A percentile compares a stretch with the other conserved stretches of the same genome.
These are phyloP conservation scores for Cephus spinipes DNA, from an alignment of 2,888 invertebrate species.

Conservation along the genomic window DNA sequence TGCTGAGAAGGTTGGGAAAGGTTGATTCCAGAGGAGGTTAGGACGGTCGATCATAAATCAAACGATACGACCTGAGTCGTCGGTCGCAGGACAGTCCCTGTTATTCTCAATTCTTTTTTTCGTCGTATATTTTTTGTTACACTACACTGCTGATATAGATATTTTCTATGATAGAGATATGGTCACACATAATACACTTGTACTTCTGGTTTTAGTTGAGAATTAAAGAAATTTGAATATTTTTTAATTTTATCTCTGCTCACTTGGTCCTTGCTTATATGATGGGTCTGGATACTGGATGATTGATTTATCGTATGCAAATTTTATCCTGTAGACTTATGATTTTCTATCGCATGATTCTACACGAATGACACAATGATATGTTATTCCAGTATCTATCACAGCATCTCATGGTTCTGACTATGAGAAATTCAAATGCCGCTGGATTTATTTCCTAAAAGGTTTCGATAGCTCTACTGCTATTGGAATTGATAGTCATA, in stretches of 20 bases:
- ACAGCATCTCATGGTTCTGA: background rate
- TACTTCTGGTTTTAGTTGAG: background rate
- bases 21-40: background rate
- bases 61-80: background rate
- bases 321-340: background rate
- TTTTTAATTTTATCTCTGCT: background rate
- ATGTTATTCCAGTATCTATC: background rate
- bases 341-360: background rate
- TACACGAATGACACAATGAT: no score
- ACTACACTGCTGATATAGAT: background rate
- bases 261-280: background rate
- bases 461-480: background rate
- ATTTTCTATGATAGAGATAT: background rate
- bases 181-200: background rate
- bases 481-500: background rate
- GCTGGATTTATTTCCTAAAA: background rate
- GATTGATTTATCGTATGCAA: background rate
- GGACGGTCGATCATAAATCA: background rate
- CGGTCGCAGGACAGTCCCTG: background rate
- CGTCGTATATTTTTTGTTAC: background rate
- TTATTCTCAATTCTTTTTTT: background rate
- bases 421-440: background rate
- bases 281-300: background rate
- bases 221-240: background rate
- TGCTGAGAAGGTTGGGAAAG: background rate